phyloP scores from a whole-genome alignment of 2,113 vertebrate genomes.

The Prinia subflava region DNA sequence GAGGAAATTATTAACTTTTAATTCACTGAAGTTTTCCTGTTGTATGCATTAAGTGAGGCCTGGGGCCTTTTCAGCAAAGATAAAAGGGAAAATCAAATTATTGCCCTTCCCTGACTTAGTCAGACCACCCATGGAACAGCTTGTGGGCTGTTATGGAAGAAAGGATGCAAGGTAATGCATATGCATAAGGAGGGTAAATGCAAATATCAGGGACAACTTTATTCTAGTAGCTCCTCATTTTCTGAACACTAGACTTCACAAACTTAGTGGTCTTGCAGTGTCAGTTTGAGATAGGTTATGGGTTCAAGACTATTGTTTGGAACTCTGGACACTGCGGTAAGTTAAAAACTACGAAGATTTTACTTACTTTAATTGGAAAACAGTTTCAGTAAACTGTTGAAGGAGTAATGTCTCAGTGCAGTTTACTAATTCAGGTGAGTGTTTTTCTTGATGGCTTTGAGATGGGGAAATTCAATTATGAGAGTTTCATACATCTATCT shows the following conservation, averaged over 20 bases:
- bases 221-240: not conserved
- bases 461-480: not conserved
- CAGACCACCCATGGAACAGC: not conserved
- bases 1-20: not conserved
- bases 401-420: not conserved
- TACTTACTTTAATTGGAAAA: not conserved
- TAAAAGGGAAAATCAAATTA: not conserved
- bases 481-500: not conserved
- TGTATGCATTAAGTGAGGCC: not conserved
- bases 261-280: not conserved
- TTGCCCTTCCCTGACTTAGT: not conserved
- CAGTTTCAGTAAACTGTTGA: not conserved
- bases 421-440: not conserved
- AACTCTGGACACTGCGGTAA: not conserved
- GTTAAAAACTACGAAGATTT: not conserved
- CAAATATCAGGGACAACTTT: not conserved
- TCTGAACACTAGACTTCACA: not conserved
- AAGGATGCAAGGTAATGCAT: not conserved
- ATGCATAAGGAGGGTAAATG: not conserved
- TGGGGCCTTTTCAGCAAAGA: not conserved
- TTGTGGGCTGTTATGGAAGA: not conserved
- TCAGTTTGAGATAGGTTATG: not conserved
- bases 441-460: not conserved
- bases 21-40: not conserved
- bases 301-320: not conserved